A percentile compares a stretch with the other conserved stretches of the same genome.
Conservation (phyloP, 2,888 invertebrate species). For the Caenorhabditis sp. region DNA sequence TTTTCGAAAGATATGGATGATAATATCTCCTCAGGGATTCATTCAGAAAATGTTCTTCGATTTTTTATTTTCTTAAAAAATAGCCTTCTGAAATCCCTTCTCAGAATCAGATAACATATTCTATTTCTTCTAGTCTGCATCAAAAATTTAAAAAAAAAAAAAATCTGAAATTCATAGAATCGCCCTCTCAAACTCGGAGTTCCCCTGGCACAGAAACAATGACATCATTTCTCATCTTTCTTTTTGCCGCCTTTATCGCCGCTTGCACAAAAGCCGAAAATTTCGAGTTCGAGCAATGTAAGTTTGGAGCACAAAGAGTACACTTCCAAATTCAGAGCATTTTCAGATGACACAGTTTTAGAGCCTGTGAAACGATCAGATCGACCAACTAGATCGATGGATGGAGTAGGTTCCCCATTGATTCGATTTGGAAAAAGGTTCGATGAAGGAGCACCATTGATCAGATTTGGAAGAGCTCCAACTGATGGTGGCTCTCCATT, state of each 20-base stretch:
- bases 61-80: too few species aligned
- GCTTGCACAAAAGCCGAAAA: not conserved
- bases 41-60: too few species aligned
- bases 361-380: conserved; percentile 33
- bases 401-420: conserved; percentile 24
- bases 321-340: too few species aligned
- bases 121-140: too few species aligned
- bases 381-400: conserved; percentile 4
- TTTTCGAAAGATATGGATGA: too few species aligned
- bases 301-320: too few species aligned
- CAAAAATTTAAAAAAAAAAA: too few species aligned
- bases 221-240: not conserved
- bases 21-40: too few species aligned
- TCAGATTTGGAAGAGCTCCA: conserved; percentile 48
- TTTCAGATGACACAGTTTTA: conserved; percentile 26
- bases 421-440: conserved; percentile 55
- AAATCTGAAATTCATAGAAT: not conserved
- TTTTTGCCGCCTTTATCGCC: not conserved
- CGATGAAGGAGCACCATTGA: conserved; percentile 44
- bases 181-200: not conserved
- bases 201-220: not conserved
- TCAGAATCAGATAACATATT: too few species aligned
- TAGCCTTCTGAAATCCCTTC: too few species aligned
- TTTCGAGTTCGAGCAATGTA: not conserved
- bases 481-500: conserved; percentile 40